Percentiles rank a stretch among this genome's conserved stretches.
phyloP scores from a whole-genome alignment of 2,797 vertebrate species.

The Hoplostethus atlanticus region DNA sequence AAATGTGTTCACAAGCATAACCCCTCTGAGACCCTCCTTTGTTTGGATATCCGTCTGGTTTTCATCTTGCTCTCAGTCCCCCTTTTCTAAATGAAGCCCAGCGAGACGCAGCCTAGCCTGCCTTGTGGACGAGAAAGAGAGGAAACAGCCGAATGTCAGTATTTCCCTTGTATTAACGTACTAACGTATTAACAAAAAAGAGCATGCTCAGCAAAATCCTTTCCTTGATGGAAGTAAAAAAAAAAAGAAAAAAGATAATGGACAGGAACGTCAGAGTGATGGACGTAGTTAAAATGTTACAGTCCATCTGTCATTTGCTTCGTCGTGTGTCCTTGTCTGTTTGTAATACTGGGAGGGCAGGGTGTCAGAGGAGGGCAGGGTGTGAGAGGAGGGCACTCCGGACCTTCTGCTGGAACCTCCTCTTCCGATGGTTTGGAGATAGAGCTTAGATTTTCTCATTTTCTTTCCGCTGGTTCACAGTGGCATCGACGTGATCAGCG shows the following conservation, averaged over 20 bases:
- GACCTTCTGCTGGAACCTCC: conserved; percentile 21
- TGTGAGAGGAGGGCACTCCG: conserved; percentile 13
- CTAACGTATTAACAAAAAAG: not conserved
- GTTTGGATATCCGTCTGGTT: conserved; percentile 71
- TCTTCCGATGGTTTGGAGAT: conserved; percentile 25
- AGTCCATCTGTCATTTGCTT: conserved; percentile 33
- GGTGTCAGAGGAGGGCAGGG: conserved; percentile 23
- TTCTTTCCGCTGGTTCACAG: conserved; percentile 48
- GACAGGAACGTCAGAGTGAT: not conserved
- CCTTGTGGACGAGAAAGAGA: conserved; percentile 29
- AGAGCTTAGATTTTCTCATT: conserved; percentile 40
- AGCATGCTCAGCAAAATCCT: not conserved
- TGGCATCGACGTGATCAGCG: conserved; percentile 46
- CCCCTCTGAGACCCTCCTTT: conserved; percentile 69
- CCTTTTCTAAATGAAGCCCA: conserved; percentile 52
- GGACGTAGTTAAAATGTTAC: conserved; percentile 12
- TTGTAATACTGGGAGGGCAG: not conserved
- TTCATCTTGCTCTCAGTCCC: conserved; percentile 56
- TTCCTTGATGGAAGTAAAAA: not conserved
- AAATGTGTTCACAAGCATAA: conserved; percentile 80
- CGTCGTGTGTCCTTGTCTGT: conserved; percentile 23
- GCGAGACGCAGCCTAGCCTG: conserved; percentile 30
- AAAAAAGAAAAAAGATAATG: not conserved
- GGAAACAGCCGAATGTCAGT: conserved; percentile 27
- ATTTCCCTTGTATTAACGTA: not conserved